These are phyloP conservation scores for Poecilia velifera DNA, from an alignment of 2,797 vertebrate genomes.

Conservation along the genomic window DNA sequence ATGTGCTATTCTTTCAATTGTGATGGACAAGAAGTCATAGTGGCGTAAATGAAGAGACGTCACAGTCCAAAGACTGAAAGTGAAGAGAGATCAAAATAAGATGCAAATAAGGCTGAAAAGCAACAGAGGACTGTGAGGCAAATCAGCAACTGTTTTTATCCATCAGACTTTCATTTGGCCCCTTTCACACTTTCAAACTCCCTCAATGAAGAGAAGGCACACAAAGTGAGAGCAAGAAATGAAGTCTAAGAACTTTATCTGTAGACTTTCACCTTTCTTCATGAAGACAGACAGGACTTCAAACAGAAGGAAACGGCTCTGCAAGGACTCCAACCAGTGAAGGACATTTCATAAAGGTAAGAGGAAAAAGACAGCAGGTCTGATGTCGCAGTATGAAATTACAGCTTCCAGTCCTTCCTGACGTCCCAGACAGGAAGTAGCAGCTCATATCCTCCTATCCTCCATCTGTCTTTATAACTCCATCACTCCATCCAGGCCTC, in stretches of 20 bases:
- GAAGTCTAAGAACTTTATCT: constrained; percentile 16
- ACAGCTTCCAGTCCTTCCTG: background rate
- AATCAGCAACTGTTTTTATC: constrained; percentile 30
- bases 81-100: constrained; percentile 40
- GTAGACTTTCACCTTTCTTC: constrained; percentile 3
- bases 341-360: background rate
- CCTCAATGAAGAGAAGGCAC: background rate
- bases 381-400: background rate
- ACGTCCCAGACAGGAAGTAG: background rate
- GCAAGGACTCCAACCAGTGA: constrained; percentile 28
- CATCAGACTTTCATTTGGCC: background rate
- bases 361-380: background rate
- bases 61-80: constrained; percentile 26
- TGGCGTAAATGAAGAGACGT: constrained; percentile 15
- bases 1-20: constrained; percentile 3
- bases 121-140: constrained; percentile 22
- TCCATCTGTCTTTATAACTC: background rate
- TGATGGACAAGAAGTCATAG: constrained; percentile 31
- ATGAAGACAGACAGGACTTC: background rate
- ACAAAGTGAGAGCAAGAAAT: background rate
- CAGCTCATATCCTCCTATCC: background rate
- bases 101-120: constrained; percentile 39
- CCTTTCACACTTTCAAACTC: constrained; percentile 14
- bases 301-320: constrained; percentile 9
- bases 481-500: background rate